Evolutionary conservation across 2,113 vertebrate species (phyloP), one percentile per base, ranked within the genome.

Genomic region (Dissostichus mawsoni): DNA sequence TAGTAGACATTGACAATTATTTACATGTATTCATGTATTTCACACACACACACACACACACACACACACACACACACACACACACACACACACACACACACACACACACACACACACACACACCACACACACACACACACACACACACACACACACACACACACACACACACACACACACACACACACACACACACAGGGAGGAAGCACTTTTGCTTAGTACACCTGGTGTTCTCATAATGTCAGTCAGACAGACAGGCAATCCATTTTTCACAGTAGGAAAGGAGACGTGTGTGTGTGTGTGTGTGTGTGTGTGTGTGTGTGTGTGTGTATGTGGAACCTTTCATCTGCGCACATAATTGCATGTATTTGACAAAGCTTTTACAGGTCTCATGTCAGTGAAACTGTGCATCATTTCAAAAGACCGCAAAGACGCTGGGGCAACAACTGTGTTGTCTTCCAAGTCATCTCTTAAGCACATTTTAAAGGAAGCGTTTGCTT

Each of bases 191-290:
- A 73, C 62, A 20, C 20, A 20, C 20, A 69, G 18, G 76, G 57
- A 67, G n/a, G 51, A 74, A 69, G 75, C 85, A 44, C 52, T 71
- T 58, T 61, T 79, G 62, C 80, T 86, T 78, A 57, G 71, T 90
- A 69, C 83, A 90, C 85, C 81, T 84, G 81, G 71, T 87, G 87
- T 82, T 90, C 86, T 81, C 77, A 80, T 86, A 90, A 92, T 81
- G 81, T 88, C 90, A 90, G 62, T 79, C 56, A 82, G 53, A 80
- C 51, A 79, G 69, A 75, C 78, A 52, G 18, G 82, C 55, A 85
- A 67, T 48, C 20, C 0, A 12, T 57, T 80, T 75, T 69, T n/a
- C 67, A 75, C 67, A 76, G 71, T 9, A n/a, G 48, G 44, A 45
- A 20, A 56, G 45, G 47, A 69, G 67, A 70, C 33, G 14, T 3